These are phyloP conservation scores for Clarias pachynema DNA, from an alignment of 2,797 vertebrate genomes.

Conservation along the genomic window DNA sequence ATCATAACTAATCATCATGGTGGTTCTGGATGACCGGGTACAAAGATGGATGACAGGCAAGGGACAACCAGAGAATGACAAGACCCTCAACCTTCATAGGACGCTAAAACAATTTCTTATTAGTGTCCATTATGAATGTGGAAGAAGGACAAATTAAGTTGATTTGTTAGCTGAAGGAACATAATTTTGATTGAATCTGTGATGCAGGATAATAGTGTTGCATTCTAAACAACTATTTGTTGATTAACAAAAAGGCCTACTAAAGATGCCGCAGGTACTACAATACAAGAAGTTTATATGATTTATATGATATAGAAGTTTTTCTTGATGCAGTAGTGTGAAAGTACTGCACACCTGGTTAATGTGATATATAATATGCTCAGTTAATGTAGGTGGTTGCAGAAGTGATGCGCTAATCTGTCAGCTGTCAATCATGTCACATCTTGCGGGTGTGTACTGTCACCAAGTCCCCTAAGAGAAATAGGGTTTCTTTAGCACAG, in stretches of 20 bases:
- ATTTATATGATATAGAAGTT: no score
- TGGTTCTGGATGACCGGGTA: constrained; percentile 71
- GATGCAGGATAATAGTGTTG: constrained; percentile 32
- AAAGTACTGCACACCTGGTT: background rate
- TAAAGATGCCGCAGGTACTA: background rate
- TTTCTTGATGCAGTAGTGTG: background rate
- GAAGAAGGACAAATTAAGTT: constrained; percentile 47
- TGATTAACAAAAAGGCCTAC: constrained; percentile 13
- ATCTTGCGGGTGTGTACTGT: constrained; percentile 29
- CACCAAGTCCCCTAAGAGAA: constrained; percentile 28
- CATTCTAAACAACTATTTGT: constrained; percentile 34
- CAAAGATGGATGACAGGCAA: constrained; percentile 50
- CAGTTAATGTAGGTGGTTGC: background rate
- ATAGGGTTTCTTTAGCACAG: constrained; percentile 19
- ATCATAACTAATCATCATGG: constrained; percentile 76
- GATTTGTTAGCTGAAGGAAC: constrained; percentile 49
- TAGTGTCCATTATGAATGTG: constrained; percentile 46
- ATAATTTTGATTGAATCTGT: constrained; percentile 34
- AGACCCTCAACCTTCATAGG: constrained; percentile 39
- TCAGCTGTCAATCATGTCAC: constrained; percentile 47
- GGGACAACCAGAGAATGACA: constrained; percentile 64
- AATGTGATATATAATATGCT: constrained; percentile 7
- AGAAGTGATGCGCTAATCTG: constrained; percentile 26
- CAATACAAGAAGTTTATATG: background rate
- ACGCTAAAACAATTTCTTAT: constrained; percentile 51